These are phyloP conservation scores for Clarias macrocephalus DNA, from an alignment of 2,113 vertebrate species.

Conservation along the genomic window DNA sequence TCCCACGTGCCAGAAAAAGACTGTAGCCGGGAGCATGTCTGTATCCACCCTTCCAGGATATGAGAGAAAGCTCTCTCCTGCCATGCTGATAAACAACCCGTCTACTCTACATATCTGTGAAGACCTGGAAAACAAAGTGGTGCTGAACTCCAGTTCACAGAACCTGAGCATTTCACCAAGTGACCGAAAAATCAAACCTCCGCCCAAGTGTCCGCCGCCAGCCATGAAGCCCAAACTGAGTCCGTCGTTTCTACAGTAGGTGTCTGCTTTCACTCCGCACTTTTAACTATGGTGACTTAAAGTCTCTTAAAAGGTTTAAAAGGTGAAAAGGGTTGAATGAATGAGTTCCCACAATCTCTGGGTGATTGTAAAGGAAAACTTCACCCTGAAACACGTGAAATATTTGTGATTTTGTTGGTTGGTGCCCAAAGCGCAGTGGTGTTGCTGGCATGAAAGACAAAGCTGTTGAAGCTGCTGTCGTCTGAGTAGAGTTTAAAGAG, in stretches of 20 bases:
- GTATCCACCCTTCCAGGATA: not conserved
- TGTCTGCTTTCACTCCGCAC: not conserved
- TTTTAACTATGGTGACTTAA: not conserved
- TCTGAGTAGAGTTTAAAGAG: not conserved
- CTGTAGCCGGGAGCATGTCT: not conserved
- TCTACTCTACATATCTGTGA: slow-evolving; percentile 66
- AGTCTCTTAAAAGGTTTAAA: not conserved
- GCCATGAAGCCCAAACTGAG: slow-evolving; percentile 61
- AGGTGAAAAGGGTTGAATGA: not conserved
- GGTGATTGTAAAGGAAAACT: not conserved
- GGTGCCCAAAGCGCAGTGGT: not conserved
- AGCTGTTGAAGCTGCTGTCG: not conserved
- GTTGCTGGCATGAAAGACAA: not conserved
- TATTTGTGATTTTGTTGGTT: not conserved
- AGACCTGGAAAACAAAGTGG: slow-evolving; percentile 55
- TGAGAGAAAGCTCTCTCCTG: slow-evolving; percentile 21
- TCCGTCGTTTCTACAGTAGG: slow-evolving; percentile 62
- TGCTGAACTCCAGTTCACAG: slow-evolving; percentile 9
- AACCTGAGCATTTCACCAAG: not conserved
- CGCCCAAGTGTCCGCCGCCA: slow-evolving; percentile 65
- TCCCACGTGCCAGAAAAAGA: slow-evolving; percentile 43
- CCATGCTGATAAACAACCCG: not conserved
- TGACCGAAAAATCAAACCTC: slow-evolving; percentile 48
- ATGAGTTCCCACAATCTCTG: not conserved
- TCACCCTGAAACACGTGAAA: not conserved